Evolutionary conservation across 1,140 invertebrate species (phyloP), one percentile per base, ranked within the genome.

Genomic region (Plectus sambesii): DNA sequence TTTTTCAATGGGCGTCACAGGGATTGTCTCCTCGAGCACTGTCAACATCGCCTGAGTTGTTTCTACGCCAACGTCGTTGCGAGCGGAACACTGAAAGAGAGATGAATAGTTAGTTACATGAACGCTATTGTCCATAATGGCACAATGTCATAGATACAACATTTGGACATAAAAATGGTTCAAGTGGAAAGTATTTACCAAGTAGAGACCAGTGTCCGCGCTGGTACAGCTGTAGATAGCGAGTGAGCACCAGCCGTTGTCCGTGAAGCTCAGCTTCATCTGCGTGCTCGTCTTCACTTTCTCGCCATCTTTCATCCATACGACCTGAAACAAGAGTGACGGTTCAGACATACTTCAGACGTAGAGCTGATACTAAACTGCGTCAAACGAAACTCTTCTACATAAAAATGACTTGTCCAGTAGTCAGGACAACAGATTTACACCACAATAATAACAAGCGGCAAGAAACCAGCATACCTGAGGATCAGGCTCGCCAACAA

Each of bases 1-100:
- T n/a, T 53, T 48, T 15, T 60, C 59, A 22, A 61, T 42, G 49
- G 60, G 59, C 20, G 47, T 39, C 41, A 60, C 59, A 44, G 41
- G 36, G 40, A 58, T 59, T 9, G 51, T 44, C 5, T 42, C 51
- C 30, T 47, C 47, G n/a, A 56, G 58, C 17, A 61, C 47, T 24
- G 60, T 61, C 20, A 61, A 29, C 25, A 62, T 35, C 30, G 51
- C 53, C 17, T 62, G 45, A 3, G 42, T 53, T 12, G 43, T 44
- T 20, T 61, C 36, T 19, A 58, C 56, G 37, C 53, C 56, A 33
- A 52, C 33, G 8, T 41, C 25, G 44, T 59, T 58, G 1, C 40
- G 26, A 15, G 56, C 56, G 20, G 53, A 51, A 20, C 49, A 51
- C n/a, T n/a, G n/a, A n/a, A n/a, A n/a, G 17, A 17, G 30, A 33